phyloP scores from a whole-genome alignment of 2,888 invertebrate species.

The Lymantria dispar region DNA sequence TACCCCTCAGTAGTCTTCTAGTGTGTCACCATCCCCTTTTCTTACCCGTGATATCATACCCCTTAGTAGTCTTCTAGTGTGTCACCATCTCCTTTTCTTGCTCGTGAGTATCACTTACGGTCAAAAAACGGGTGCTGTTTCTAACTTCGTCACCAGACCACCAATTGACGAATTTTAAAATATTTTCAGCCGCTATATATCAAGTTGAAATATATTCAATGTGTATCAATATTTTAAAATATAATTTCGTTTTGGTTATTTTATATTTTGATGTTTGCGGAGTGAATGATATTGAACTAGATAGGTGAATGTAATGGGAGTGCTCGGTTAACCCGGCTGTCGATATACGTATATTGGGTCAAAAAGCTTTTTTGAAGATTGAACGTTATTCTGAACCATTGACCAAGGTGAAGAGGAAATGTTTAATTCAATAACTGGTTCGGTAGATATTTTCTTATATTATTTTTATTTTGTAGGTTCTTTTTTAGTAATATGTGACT shows the following conservation, averaged over 20 bases:
- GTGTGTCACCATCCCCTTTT: too few species aligned
- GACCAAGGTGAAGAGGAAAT: background rate
- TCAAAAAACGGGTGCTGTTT: too few species aligned
- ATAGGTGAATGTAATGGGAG: slow-evolving; percentile 26
- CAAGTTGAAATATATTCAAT: background rate
- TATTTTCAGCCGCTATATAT: background rate
- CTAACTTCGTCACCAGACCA: too few species aligned
- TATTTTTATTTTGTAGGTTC: too few species aligned
- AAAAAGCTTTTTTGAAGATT: slow-evolving; percentile 28
- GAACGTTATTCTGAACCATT: slow-evolving; percentile 15
- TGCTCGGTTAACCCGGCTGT: slow-evolving; percentile 15
- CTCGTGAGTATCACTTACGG: too few species aligned
- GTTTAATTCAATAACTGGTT: slow-evolving; percentile 4
- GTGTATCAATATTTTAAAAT: background rate
- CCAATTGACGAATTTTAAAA: too few species aligned
- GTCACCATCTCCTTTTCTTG: too few species aligned
- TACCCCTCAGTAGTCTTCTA: too few species aligned
- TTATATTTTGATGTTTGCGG: slow-evolving; percentile 18
- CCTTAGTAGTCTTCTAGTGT: too few species aligned
- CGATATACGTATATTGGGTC: slow-evolving; percentile 21
- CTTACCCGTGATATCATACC: too few species aligned
- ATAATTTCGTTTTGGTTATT: slow-evolving; percentile 1
- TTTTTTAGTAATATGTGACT: too few species aligned
- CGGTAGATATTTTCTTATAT: too few species aligned
- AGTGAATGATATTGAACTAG: slow-evolving; percentile 31